Evolutionary conservation across 2,113 vertebrate genomes (phyloP).

Genomic region (Triplophysa tibetana): DNA sequence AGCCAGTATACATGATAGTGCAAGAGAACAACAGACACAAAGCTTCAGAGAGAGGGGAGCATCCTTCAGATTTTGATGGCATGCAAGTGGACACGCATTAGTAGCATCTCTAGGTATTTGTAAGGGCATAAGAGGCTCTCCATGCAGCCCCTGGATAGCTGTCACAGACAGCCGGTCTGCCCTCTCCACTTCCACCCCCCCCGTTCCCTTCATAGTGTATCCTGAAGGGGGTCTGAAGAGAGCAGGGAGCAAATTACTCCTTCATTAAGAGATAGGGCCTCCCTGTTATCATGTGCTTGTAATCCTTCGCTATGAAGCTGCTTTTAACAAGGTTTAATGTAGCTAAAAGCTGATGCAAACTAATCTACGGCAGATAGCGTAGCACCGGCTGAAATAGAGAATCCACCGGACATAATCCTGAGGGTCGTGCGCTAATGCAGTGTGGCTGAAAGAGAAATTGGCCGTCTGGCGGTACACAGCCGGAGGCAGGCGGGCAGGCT

Average conservation of each 20-base stretch:
- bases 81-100: constrained; percentile 50
- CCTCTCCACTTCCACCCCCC: constrained; percentile 28
- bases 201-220: constrained; percentile 36
- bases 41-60: constrained; percentile 33
- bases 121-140: constrained; percentile 53
- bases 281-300: constrained; percentile 62
- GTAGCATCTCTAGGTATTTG: constrained; percentile 47
- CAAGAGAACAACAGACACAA: constrained; percentile 24
- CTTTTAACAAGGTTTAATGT: constrained; percentile 65
- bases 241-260: constrained; percentile 60
- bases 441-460: constrained; percentile 51
- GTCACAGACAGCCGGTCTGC: constrained; percentile 48
- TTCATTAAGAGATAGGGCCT: constrained; percentile 61
- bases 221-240: constrained; percentile 54
- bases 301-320: constrained; percentile 60
- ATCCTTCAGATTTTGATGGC: constrained; percentile 44
- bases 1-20: background rate
- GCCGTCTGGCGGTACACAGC: constrained; percentile 46
- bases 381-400: constrained; percentile 55
- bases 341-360: constrained; percentile 62
- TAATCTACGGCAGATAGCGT: constrained; percentile 63
- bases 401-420: constrained; percentile 57
- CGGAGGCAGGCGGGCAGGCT: constrained; percentile 13
- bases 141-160: constrained; percentile 45
- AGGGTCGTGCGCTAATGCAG: constrained; percentile 53